Conservation (phyloP, 2,113 vertebrate species). For the Anarrhichthys ocellatus region DNA sequence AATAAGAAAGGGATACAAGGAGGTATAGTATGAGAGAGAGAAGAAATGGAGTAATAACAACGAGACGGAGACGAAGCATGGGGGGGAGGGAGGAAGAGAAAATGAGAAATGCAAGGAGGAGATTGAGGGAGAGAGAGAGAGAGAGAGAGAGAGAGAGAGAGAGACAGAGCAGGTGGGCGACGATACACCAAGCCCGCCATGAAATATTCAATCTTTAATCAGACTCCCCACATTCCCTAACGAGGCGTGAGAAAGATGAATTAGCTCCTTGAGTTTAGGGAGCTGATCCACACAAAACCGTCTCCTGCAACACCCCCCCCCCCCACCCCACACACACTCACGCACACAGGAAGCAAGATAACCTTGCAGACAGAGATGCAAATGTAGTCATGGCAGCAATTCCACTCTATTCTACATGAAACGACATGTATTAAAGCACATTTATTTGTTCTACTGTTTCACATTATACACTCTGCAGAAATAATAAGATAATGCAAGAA, state of each 20-base stretch:
- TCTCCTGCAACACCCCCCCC: constrained; percentile 32
- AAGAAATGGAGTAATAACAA: constrained; percentile 40
- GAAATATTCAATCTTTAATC: constrained; percentile 81
- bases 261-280: constrained; percentile 65
- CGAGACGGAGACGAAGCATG: constrained; percentile 4
- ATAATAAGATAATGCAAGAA: background rate
- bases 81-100: constrained; percentile 31
- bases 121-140: constrained; percentile 4
- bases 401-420: background rate
- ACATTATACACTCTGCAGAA: background rate
- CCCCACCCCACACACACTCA: background rate
- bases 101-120: constrained; percentile 30
- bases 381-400: constrained; percentile 22
- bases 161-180: constrained; percentile 71
- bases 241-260: constrained; percentile 78
- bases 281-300: constrained; percentile 63
- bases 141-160: constrained; percentile 18
- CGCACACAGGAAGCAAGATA: constrained; percentile 7
- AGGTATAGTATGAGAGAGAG: constrained; percentile 30
- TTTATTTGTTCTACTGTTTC: background rate
- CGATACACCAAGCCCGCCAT: constrained; percentile 70
- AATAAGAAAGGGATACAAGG: constrained; percentile 36
- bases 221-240: constrained; percentile 77
- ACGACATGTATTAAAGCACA: background rate
- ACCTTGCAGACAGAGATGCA: constrained; percentile 24